Evolutionary conservation across 2,113 vertebrate species (phyloP).

Genomic region (Sclerurus mexicanus): DNA sequence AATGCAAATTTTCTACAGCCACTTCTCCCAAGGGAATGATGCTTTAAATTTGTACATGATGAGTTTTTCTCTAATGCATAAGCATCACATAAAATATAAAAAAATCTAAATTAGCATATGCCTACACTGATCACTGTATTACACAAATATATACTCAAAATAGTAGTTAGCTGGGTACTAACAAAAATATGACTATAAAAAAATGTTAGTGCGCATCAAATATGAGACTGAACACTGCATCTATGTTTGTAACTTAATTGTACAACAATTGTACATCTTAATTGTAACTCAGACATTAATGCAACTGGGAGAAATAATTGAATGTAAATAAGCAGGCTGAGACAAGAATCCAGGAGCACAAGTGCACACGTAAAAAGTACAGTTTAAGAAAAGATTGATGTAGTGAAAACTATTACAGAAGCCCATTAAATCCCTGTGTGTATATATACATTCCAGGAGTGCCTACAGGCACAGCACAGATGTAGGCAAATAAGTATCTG

Average conservation of each 20-base stretch:
- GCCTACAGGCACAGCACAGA: not conserved
- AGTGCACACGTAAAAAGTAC: not conserved
- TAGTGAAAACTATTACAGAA: not conserved
- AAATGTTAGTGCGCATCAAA: fast-evolving
- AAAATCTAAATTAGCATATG: not conserved
- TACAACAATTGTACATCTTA: too few relatives aligned
- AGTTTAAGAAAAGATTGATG: not conserved
- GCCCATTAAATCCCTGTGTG: not conserved
- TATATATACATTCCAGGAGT: not conserved
- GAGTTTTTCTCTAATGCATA: not conserved
- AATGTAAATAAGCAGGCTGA: not conserved
- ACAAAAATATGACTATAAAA: not conserved
- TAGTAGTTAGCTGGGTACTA: not conserved
- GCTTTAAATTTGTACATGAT: not conserved
- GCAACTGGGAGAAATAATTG: not conserved
- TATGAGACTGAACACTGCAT: not conserved
- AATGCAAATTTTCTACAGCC: not conserved
- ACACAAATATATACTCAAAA: not conserved
- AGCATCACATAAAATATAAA: not conserved
- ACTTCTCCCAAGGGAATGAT: not conserved
- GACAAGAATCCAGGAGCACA: not conserved
- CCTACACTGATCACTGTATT: not conserved
- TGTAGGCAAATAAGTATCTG: not conserved
- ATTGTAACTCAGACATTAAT: not conserved
- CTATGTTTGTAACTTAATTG: too few relatives aligned